Conservation (phyloP, 2,888 invertebrate genomes). For the Drosophila longiperda region DNA sequence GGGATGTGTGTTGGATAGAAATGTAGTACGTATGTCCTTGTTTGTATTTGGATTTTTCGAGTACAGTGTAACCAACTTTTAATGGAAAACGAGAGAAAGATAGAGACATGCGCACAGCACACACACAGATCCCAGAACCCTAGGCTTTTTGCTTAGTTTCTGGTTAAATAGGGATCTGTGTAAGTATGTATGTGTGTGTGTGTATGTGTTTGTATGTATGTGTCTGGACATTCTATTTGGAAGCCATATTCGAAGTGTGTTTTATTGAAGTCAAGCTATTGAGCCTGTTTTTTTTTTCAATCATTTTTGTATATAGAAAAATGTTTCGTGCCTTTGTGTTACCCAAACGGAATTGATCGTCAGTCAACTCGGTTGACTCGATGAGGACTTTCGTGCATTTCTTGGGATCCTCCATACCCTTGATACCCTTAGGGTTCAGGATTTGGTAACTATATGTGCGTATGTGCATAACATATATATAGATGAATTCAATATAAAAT, state of each 20-base stretch:
- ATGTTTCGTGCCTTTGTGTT: constrained; percentile 96
- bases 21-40: constrained; percentile 38
- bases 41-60: constrained; percentile 45
- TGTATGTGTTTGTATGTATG: constrained; percentile 15
- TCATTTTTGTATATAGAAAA: constrained; percentile 32
- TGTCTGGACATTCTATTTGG: constrained; percentile 65
- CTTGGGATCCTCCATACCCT: constrained; percentile 91
- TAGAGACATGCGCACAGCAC: constrained; percentile 59
- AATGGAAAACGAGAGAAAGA: constrained; percentile 17
- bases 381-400: constrained; percentile 93
- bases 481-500: constrained; percentile 44
- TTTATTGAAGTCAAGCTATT: constrained; percentile 46
- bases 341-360: constrained; percentile 98
- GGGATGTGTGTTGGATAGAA: constrained; percentile 17
- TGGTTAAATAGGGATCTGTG: constrained; percentile 22
- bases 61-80: constrained; percentile 29
- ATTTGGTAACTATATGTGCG: constrained; percentile 95
- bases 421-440: constrained; percentile 95
- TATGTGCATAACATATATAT: constrained; percentile 55
- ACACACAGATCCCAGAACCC: constrained; percentile 27
- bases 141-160: constrained; percentile 61
- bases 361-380: constrained; percentile 92
- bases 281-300: constrained; percentile 18
- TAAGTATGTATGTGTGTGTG: constrained; percentile 24
- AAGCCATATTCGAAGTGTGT: constrained; percentile 72